phyloP scores from a whole-genome alignment of 2,888 invertebrate genomes.

The Agapetus fuscipes region DNA sequence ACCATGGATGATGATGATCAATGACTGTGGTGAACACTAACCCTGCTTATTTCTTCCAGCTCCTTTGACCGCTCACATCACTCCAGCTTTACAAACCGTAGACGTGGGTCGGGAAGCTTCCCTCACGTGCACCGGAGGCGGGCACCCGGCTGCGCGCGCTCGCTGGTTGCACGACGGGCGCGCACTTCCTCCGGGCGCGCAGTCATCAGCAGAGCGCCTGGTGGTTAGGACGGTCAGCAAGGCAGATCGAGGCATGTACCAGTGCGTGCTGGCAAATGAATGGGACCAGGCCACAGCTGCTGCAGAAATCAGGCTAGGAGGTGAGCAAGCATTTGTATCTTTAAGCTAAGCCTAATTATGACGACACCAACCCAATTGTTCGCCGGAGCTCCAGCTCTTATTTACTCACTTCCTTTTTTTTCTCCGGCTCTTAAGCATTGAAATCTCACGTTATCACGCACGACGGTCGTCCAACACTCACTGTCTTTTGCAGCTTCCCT shows the following conservation, averaged over 20 bases:
- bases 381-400: no score
- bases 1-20: no score
- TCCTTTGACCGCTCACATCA: slow-evolving; percentile 69
- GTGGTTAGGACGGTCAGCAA: slow-evolving; percentile 60
- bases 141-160: slow-evolving; percentile 72
- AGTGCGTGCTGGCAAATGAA: slow-evolving; percentile 78
- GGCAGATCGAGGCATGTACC: slow-evolving; percentile 85
- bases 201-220: slow-evolving; percentile 34
- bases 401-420: no score
- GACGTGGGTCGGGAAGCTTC: slow-evolving; percentile 77
- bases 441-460: no score
- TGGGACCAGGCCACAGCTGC: slow-evolving; percentile 78
- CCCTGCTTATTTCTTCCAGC: slow-evolving; percentile 47
- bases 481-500: no score
- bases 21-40: no score
- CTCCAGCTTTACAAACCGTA: slow-evolving; percentile 67
- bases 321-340: slow-evolving; percentile 37
- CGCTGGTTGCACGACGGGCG: slow-evolving; percentile 76
- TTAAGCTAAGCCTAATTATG: no score
- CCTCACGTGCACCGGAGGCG: slow-evolving; percentile 80
- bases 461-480: no score
- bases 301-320: slow-evolving; percentile 71
- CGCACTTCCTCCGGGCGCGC: slow-evolving; percentile 43
- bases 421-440: no score
- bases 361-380: no score